A percentile compares a stretch with the other conserved stretches of the same genome.
These are phyloP conservation scores for Mirza zaza DNA, from an alignment of 2,113 vertebrate genomes.

Conservation along the genomic window DNA sequence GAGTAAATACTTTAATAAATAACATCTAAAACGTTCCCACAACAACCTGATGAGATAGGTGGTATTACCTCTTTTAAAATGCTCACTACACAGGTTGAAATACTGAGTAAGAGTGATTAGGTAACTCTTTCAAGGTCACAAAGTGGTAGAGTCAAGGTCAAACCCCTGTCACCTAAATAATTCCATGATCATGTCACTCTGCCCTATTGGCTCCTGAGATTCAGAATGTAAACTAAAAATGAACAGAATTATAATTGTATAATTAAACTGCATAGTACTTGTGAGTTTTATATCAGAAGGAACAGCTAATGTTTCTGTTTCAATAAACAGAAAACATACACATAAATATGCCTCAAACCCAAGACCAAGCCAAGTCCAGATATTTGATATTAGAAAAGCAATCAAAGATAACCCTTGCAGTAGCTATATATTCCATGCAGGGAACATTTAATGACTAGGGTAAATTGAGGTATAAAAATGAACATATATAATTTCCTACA, in stretches of 20 bases:
- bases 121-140: neutral
- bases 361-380: neutral
- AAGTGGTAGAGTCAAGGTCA: neutral
- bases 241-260: neutral
- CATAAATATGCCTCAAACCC: neutral
- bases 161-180: neutral
- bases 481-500: neutral
- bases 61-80: neutral
- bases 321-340: neutral
- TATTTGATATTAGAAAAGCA: neutral
- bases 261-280: neutral
- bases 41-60: neutral
- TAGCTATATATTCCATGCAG: neutral
- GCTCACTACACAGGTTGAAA: neutral
- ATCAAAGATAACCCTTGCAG: neutral
- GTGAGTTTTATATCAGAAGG: neutral
- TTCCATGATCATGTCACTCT: neutral
- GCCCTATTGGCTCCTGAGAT: neutral
- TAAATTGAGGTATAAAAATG: neutral
- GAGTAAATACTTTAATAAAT: neutral
- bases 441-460: neutral
- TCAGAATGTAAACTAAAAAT: neutral
- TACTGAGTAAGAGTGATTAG: neutral
- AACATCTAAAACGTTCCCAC: neutral
- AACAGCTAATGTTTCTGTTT: neutral